phyloP scores from a whole-genome alignment of 2,113 vertebrate species.

The Mustelus asterias region DNA sequence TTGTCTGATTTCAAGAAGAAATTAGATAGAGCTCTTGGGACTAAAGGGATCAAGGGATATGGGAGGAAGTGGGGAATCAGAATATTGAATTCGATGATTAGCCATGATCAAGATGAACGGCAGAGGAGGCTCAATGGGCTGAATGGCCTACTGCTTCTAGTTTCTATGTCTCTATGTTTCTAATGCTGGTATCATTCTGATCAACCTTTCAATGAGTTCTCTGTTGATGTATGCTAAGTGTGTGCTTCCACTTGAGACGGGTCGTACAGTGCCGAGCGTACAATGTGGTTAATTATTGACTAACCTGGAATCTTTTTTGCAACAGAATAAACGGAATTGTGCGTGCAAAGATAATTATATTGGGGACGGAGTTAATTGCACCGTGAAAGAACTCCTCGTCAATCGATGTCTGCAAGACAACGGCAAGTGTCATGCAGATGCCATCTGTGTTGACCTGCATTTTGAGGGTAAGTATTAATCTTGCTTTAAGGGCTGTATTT shows the following conservation, averaged over 20 bases:
- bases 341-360: constrained; percentile 74
- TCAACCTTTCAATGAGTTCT: background rate
- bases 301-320: background rate
- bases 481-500: background rate
- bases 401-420: constrained; percentile 83
- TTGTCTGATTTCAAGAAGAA: too few species aligned
- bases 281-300: background rate
- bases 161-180: too few species aligned
- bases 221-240: background rate
- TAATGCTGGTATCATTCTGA: background rate
- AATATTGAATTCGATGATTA: too few species aligned
- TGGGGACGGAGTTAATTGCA: constrained; percentile 76
- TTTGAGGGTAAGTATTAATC: constrained; percentile 67
- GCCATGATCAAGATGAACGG: too few species aligned
- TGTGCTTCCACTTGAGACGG: background rate
- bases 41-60: too few species aligned
- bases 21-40: too few species aligned
- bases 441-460: constrained; percentile 76
- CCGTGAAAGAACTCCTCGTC: constrained; percentile 62
- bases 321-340: constrained; percentile 73
- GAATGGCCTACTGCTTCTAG: too few species aligned
- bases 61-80: too few species aligned
- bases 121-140: too few species aligned
- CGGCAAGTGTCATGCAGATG: constrained; percentile 70
- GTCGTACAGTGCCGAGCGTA: background rate